These are phyloP conservation scores for Erethizon dorsatum DNA, from an alignment of 2,797 vertebrate genomes.

Conservation along the genomic window DNA sequence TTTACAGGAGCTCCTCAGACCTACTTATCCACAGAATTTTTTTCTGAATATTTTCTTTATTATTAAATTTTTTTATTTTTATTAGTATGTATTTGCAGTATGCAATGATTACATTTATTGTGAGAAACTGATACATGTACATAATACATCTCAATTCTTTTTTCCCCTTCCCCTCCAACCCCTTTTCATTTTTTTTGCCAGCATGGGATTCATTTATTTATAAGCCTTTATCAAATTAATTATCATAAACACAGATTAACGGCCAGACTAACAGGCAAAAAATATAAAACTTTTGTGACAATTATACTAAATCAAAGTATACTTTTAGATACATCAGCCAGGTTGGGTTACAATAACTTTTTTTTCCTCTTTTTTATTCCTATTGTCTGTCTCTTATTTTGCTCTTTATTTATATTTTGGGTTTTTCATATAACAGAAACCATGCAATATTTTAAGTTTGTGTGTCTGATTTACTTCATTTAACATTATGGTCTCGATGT, in stretches of 20 bases:
- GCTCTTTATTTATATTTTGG: neutral
- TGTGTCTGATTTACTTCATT: neutral
- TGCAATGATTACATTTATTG: neutral
- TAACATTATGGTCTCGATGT: neutral
- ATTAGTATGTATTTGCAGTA: neutral
- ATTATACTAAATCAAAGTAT: neutral
- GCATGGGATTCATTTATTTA: neutral
- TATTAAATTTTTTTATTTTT: neutral
- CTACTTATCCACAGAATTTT: neutral
- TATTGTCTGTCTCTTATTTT: neutral
- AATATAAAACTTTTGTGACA: neutral
- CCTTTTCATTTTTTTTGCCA: neutral
- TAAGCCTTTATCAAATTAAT: neutral
- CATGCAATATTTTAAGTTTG: neutral
- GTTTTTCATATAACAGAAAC: neutral
- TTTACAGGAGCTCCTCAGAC: slow-evolving; percentile 46
- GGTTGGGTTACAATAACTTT: neutral
- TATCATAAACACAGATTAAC: neutral
- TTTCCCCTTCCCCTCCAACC: neutral
- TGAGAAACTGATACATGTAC: neutral
- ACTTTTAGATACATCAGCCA: neutral
- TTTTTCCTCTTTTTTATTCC: neutral
- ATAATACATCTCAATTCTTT: neutral
- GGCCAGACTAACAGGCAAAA: neutral
- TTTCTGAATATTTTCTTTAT: neutral